Base-by-base conservation (phyloP, 1,140 invertebrate species). In the Caenorhabditis tropicalis region DNA sequence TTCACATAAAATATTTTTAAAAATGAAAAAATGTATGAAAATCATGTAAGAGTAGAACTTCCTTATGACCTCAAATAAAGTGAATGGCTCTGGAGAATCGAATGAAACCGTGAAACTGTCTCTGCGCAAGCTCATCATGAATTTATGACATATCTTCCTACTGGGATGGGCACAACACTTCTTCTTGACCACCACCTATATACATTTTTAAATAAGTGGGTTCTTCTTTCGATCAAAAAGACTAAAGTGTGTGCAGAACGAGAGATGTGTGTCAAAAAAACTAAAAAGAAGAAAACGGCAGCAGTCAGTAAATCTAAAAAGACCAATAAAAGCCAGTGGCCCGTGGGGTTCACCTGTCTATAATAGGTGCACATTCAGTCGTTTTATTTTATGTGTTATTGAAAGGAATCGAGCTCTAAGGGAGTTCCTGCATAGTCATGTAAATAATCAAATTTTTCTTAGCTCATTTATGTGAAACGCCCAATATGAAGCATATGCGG, bases 121-220 rank as follows among this genome's bases (percentile, higher is more conserved):
- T 74, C n/a, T n/a, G 9, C 10, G 65, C 2, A 19, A 9, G 16
- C 65, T 74, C 36, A 74, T 74, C 65, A 74, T 6, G n/a, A 39
- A 74, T 74, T 43, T 21, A 74, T 74, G 36, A 43, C 65, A 74
- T 21, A 74, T 74, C 65, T 43, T 74, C 0, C 36, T 36, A 36
- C 48, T 51, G 1, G n/a, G 53, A 56, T 24, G 24, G 12, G 24
- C 53, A 51, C 15, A 19, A 5, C n/a, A 29, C 36, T 24, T 65
- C 31, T 36, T 31, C 33, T n/a, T 16, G 5, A 58, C 27, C 10
- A 51, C 15, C 48, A 51, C 24, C 27, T 65, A 65, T 74, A 74
- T 74, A 74, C 65, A 74, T 74, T 74, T 74, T n/a, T 74, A 74
- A 74, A 39, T 46, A 74, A 24, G 21, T 27, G 53, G 24, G 53